Percentiles rank a stretch among this genome's conserved stretches.
phyloP scores from a whole-genome alignment of 1,140 invertebrate genomes.

The Zaprionus inermis region DNA sequence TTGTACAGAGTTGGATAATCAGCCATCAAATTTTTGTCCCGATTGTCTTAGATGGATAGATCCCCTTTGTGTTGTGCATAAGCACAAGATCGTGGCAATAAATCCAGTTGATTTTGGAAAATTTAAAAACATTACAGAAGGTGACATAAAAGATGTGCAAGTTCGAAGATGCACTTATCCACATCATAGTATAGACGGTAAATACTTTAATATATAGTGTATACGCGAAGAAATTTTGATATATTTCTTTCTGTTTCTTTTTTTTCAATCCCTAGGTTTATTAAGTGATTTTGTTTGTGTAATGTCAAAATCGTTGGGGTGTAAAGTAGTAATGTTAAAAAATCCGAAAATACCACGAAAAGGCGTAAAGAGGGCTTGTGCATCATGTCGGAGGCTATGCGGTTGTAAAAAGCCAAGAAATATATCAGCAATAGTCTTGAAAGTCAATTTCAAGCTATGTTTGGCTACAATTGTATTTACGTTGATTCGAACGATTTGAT shows the following conservation, averaged over 20 bases:
- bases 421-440: neutral
- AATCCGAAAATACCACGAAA: neutral
- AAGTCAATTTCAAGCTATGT: neutral
- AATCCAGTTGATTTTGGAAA: neutral
- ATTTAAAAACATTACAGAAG: neutral
- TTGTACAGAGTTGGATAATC: neutral
- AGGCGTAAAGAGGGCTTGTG: neutral
- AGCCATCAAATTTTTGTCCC: neutral
- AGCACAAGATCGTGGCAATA: too few species aligned
- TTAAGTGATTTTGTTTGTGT: neutral
- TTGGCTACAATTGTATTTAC: neutral
- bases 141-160: neutral
- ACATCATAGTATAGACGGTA: constrained; percentile 1
- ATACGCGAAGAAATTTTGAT: too few species aligned
- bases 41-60: constrained; percentile 9
- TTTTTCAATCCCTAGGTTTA: neutral
- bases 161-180: neutral
- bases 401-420: neutral
- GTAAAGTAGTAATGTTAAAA: neutral
- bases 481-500: neutral
- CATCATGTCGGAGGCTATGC: neutral
- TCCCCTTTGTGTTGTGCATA: neutral
- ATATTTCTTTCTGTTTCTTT: neutral
- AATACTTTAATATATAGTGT: too few species aligned
- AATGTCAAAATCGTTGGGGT: neutral